Base-by-base conservation (phyloP, 2,113 vertebrate species). In the human (Homo sapiens) region DNA sequence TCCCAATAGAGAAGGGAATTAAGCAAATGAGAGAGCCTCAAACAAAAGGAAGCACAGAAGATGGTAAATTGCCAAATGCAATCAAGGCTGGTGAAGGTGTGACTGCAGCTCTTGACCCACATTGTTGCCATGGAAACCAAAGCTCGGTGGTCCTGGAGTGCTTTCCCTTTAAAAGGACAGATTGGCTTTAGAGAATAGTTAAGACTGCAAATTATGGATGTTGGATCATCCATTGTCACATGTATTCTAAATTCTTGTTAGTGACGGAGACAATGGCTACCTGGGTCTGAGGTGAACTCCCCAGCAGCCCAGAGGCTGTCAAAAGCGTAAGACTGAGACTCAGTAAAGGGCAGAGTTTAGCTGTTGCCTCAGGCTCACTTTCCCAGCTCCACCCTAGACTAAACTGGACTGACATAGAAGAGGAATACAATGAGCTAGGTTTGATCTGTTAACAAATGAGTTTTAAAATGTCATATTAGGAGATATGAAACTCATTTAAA, bases 61-160 rank as follows among this genome's bases (percentile, higher is more conserved):
- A 96, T 35, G 52, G 89, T 94, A 75, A 86, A 95, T 57, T 94
- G 66, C 72, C 75, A 78, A 96, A 59, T 20, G 57, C 96, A 94
- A 64, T 95, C 89, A 89, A 91, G 85, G 78, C 92, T 61, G 59
- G n/a, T 1, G 96, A 94, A 98, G 86, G 93, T 95, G 89, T 79
- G 82, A 93, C 30, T 27, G 25, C 59, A 57, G 82, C 82, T 38
- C 93, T 82, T 79, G 97, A 97, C 96, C 91, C 93, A 22, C 80
- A n/a, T 7, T 9, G 96, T 97, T 97, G 93, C 89, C 79, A 94
- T 93, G 96, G 97, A 86, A 97, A 97, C 97, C 38, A 93, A 23
- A 89, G 86, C 82, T 85, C 66, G 1, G 23, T 20, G 14, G 38
- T 72, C 48, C 64, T 96, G 72, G 10, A 93, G 30, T 68, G 30